phyloP scores from a whole-genome alignment of 2,113 vertebrate species.

The Lepisosteus osseus region DNA sequence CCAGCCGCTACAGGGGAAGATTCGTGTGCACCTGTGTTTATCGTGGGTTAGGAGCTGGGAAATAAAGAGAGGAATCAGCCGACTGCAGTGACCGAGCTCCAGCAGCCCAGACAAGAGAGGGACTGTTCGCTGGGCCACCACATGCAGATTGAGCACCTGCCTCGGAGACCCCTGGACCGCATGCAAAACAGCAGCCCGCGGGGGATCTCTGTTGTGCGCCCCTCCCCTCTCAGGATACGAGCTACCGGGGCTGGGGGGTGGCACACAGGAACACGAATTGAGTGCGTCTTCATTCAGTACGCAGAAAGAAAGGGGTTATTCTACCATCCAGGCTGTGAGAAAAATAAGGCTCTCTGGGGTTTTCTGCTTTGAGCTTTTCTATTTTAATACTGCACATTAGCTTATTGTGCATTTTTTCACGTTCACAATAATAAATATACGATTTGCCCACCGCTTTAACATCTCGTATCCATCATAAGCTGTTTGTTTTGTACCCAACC shows the following conservation, averaged over 20 bases:
- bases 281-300: no score
- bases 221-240: neutral
- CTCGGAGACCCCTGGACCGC: neutral
- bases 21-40: slow-evolving; percentile 4
- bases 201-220: no score
- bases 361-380: no score
- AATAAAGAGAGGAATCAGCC: neutral
- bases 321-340: neutral
- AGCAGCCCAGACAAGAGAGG: slow-evolving; percentile 1
- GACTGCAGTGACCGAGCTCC: neutral
- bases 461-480: no score
- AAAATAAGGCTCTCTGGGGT: neutral
- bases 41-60: neutral
- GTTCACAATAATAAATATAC: no score
- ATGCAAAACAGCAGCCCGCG: neutral
- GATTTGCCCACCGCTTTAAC: no score
- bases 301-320: neutral
- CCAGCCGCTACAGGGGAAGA: neutral
- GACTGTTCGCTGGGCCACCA: neutral
- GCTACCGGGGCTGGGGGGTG: no score
- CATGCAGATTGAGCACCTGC: slow-evolving; percentile 7
- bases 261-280: neutral
- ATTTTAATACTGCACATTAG: no score
- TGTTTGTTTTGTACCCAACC: no score
- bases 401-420: neutral